These are phyloP conservation scores for Eupeodes latifasciatus DNA, from an alignment of 2,888 invertebrate species.

Conservation along the genomic window DNA sequence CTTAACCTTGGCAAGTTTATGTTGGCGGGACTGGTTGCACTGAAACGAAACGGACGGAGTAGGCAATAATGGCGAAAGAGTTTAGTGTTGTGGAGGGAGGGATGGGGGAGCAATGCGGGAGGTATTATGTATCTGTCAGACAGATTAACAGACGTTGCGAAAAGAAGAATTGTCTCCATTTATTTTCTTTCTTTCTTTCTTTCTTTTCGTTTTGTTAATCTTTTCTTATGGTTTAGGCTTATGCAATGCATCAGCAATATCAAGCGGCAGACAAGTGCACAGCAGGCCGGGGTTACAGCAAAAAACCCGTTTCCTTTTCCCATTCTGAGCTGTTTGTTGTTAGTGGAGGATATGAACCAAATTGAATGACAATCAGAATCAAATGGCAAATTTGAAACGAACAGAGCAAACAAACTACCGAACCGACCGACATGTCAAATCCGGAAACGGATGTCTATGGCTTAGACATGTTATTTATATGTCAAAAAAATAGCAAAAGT, in stretches of 20 bases:
- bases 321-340: background rate
- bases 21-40: constrained; percentile 52
- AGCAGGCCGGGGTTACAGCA: constrained; percentile 36
- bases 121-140: constrained; percentile 26
- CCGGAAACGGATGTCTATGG: constrained; percentile 70
- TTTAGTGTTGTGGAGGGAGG: background rate
- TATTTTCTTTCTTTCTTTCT: constrained; percentile 4
- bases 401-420: constrained; percentile 1
- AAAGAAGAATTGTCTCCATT: constrained; percentile 31
- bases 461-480: constrained; percentile 33
- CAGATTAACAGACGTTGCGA: constrained; percentile 21
- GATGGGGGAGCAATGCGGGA: background rate
- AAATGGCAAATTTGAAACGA: constrained; percentile 61
- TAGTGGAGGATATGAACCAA: constrained; percentile 43
- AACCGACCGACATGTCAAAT: constrained; percentile 44
- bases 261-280: constrained; percentile 55
- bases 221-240: constrained; percentile 57
- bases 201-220: background rate
- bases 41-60: background rate
- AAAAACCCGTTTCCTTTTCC: constrained; percentile 63
- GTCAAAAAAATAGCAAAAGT: constrained; percentile 53
- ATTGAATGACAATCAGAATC: constrained; percentile 70
- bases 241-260: constrained; percentile 35
- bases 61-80: background rate
- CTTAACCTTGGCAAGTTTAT: constrained; percentile 71